Evolutionary conservation across 2,797 vertebrate genomes (phyloP).

Genomic region (Iguana delicatissima): DNA sequence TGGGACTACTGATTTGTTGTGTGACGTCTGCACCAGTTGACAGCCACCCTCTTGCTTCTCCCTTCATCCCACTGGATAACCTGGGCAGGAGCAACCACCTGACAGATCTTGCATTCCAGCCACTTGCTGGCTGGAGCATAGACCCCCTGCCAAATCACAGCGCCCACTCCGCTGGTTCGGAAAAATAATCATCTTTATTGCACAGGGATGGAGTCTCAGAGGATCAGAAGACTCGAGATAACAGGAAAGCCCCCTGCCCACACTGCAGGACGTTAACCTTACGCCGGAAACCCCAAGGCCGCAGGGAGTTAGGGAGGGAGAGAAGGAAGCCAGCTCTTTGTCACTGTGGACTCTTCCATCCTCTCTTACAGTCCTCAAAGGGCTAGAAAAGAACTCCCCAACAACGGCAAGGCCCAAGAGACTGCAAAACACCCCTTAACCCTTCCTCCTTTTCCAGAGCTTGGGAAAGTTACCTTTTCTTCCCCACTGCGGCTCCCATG

Average conservation of each 20-base stretch:
- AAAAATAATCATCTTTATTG: conserved; percentile 79
- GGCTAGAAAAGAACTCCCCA: background rate
- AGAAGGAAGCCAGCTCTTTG: conserved; percentile 24
- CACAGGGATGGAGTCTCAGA: conserved; percentile 44
- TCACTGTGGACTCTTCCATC: background rate
- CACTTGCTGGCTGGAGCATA: no score
- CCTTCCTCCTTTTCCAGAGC: no score
- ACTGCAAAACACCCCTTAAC: background rate
- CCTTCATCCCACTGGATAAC: no score
- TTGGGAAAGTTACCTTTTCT: no score
- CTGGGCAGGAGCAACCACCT: no score
- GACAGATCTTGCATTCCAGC: no score
- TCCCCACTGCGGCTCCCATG: background rate
- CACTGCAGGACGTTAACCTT: background rate
- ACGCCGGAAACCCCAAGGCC: background rate
- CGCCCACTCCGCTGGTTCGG: conserved; percentile 1
- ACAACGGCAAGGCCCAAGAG: background rate
- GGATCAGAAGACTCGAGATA: background rate
- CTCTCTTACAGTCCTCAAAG: background rate
- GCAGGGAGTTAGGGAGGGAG: background rate
- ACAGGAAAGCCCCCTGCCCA: background rate
- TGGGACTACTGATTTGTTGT: no score
- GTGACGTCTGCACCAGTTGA: no score
- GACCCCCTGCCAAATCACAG: no score
- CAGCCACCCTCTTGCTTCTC: no score